These are phyloP conservation scores for Lophotriccus pileatus DNA, from an alignment of 2,797 vertebrate genomes.

Conservation along the genomic window DNA sequence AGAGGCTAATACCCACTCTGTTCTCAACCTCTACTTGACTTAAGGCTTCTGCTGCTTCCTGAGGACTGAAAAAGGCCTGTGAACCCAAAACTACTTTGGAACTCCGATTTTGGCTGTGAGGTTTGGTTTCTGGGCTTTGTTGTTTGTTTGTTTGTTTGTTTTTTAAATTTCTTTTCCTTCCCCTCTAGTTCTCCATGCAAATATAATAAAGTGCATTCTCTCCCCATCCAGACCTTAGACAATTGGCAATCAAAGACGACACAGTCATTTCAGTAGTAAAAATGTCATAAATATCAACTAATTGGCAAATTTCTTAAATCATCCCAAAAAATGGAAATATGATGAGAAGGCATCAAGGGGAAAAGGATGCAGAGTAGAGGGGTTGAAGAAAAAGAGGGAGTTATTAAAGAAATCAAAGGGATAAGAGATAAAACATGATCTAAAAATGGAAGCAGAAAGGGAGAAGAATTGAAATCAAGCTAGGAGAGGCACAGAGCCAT, in stretches of 20 bases:
- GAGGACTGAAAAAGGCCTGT: neutral
- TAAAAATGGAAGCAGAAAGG: conserved; percentile 42
- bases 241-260: neutral
- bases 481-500: neutral
- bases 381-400: neutral
- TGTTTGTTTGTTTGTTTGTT: too few species aligned
- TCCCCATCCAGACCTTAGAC: neutral
- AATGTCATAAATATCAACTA: neutral
- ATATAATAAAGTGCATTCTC: neutral
- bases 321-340: neutral
- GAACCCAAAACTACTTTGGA: neutral
- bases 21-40: neutral
- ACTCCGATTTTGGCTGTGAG: neutral
- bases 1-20: neutral
- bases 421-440: conserved; percentile 28
- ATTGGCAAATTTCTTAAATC: neutral
- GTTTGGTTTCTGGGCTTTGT: neutral
- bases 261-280: neutral
- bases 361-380: neutral
- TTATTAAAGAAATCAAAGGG: conserved; percentile 46
- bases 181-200: neutral
- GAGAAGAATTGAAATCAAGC: conserved; percentile 12
- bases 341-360: neutral
- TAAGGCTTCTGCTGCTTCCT: neutral
- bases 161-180: neutral